A percentile compares a stretch with the other conserved stretches of the same genome.
These are phyloP conservation scores for Phaonia tiefii DNA, from an alignment of 2,888 invertebrate genomes.

Conservation along the genomic window DNA sequence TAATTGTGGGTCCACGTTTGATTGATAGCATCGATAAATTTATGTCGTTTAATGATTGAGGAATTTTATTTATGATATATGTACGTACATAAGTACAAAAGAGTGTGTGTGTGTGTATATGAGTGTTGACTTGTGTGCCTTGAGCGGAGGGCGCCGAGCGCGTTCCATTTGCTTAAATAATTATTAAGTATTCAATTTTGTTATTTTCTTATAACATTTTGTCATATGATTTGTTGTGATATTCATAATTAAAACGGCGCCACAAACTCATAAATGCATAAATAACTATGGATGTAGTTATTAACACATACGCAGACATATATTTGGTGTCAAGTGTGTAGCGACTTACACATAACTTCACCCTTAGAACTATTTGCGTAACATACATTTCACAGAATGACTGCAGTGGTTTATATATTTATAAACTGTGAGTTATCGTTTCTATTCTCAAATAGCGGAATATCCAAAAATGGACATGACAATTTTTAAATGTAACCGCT, in stretches of 20 bases:
- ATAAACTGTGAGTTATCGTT: too few relatives aligned
- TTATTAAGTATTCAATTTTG: conserved; percentile 48
- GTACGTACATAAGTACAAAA: background rate
- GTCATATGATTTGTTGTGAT: conserved; percentile 63
- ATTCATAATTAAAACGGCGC: conserved; percentile 66
- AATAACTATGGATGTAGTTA: conserved; percentile 35
- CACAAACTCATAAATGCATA: conserved; percentile 61
- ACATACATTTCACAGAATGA: too few relatives aligned
- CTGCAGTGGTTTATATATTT: too few relatives aligned
- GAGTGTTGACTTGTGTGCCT: background rate
- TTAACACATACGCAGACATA: conserved; percentile 34
- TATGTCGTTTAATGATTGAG: conserved; percentile 56
- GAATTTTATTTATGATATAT: conserved; percentile 57
- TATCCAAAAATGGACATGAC: too few relatives aligned
- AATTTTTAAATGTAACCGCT: too few relatives aligned
- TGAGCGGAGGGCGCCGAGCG: conserved; percentile 60
- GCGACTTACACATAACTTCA: too few relatives aligned
- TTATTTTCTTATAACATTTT: conserved; percentile 36
- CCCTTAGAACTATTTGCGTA: too few relatives aligned
- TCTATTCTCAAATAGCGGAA: too few relatives aligned
- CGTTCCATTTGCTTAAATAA: conserved; percentile 63
- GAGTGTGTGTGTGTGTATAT: background rate
- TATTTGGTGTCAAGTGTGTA: too few relatives aligned
- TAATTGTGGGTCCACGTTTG: conserved; percentile 39
- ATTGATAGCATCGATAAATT: conserved; percentile 65